phyloP scores from a whole-genome alignment of 2,113 vertebrate species.

The Petromus typicus region DNA sequence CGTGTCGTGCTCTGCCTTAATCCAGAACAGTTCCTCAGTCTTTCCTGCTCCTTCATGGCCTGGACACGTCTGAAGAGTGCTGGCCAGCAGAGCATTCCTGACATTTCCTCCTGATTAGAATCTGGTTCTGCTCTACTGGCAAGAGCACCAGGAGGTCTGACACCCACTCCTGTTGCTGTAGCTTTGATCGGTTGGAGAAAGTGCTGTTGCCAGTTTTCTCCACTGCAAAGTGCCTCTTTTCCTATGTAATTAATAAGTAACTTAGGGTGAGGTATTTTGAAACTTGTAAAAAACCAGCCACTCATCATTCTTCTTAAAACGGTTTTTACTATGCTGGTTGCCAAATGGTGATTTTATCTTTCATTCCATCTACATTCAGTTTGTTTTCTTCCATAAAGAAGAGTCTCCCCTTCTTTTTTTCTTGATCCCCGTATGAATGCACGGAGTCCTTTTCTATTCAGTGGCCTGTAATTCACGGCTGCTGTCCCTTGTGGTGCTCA shows the following conservation, averaged over 20 bases:
- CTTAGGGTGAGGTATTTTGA: not conserved
- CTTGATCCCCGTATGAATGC: not conserved
- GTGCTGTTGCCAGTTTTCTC: not conserved
- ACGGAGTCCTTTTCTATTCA: not conserved
- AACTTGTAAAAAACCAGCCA: not conserved
- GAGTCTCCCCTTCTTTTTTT: not conserved
- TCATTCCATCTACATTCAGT: not conserved
- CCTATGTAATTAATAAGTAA: conserved; percentile 31
- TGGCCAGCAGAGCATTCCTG: not conserved
- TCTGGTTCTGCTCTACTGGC: not conserved
- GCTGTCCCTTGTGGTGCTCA: not conserved
- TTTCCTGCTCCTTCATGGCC: not conserved
- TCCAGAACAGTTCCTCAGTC: not conserved
- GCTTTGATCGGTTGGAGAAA: not conserved
- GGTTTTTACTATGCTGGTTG: not conserved
- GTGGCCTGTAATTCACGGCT: not conserved
- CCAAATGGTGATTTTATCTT: not conserved
- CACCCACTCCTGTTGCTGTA: not conserved
- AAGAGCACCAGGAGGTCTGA: not conserved
- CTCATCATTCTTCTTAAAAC: not conserved
- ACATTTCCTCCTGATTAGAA: not conserved
- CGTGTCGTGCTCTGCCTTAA: not conserved
- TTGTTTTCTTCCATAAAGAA: not conserved
- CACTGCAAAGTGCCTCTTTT: not conserved
- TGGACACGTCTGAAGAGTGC: not conserved